These are phyloP conservation scores for Pristionchus arcanus DNA, from an alignment of 2,888 invertebrate genomes.

Conservation along the genomic window DNA sequence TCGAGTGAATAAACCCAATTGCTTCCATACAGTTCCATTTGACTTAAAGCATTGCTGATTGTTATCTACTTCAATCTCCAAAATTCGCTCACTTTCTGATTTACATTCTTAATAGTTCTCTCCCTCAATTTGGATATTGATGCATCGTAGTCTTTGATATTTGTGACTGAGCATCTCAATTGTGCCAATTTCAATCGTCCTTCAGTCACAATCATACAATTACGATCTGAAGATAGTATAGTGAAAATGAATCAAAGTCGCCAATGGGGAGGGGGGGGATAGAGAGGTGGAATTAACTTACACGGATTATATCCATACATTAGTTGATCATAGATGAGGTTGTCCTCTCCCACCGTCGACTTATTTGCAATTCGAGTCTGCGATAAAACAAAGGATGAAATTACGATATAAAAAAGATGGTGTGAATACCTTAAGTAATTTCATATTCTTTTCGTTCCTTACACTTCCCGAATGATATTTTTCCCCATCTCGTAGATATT, in stretches of 20 bases:
- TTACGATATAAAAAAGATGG: background rate
- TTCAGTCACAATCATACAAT: constrained; percentile 36
- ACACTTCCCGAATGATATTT: constrained; percentile 34
- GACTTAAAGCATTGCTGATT: constrained; percentile 44
- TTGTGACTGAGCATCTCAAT: constrained; percentile 36
- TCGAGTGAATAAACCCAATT: constrained; percentile 61
- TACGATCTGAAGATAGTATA: background rate
- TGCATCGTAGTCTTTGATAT: constrained; percentile 31
- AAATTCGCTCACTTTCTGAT: constrained; percentile 6
- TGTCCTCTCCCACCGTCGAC: constrained; percentile 22
- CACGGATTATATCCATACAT: constrained; percentile 54
- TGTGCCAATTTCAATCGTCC: background rate
- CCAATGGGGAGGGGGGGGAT: background rate
- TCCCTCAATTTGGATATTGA: constrained; percentile 23
- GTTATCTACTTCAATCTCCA: background rate
- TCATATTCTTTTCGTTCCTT: constrained; percentile 34
- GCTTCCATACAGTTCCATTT: constrained; percentile 64
- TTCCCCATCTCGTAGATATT: constrained; percentile 49
- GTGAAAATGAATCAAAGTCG: too few relatives aligned
- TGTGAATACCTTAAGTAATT: constrained; percentile 12
- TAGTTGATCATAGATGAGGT: constrained; percentile 48
- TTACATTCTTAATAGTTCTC: constrained; percentile 18
- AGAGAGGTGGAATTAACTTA: background rate
- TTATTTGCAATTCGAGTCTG: constrained; percentile 47
- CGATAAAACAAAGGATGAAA: background rate